A percentile compares a stretch with the other conserved stretches of the same genome.
phyloP scores from a whole-genome alignment of 2,888 invertebrate species.

The Galerucella nymphaeae region DNA sequence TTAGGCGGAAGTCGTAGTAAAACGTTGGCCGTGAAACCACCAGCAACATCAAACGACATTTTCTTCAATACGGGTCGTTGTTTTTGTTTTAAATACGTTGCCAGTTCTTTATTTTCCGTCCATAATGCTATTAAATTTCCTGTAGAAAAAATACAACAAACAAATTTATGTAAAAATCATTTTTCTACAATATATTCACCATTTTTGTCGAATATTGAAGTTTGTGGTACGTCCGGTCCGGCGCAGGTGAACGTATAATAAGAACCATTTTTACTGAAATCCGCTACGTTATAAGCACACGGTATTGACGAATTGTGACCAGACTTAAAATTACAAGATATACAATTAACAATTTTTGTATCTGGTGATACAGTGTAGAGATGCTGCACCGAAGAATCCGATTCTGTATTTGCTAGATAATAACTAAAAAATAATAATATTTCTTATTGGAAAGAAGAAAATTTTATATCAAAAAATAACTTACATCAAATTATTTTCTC shows the following conservation, averaged over 20 bases:
- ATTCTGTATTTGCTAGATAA: constrained; percentile 83
- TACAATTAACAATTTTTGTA: constrained; percentile 71
- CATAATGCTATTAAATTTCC: constrained; percentile 66
- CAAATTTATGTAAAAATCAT: neutral
- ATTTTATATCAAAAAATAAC: too few relatives aligned
- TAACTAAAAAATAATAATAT: constrained; percentile 74
- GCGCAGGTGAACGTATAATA: constrained; percentile 81
- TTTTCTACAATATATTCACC: constrained; percentile 39
- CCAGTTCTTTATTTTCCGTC: constrained; percentile 75
- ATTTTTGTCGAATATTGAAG: constrained; percentile 71
- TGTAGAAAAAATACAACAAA: neutral
- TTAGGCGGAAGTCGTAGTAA: constrained; percentile 79
- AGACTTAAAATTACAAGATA: constrained; percentile 78
- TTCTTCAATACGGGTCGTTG: constrained; percentile 71
- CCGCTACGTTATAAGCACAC: constrained; percentile 77
- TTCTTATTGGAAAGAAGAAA: too few relatives aligned
- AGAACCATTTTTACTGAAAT: constrained; percentile 74
- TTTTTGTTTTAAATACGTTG: constrained; percentile 65
- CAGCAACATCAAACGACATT: constrained; percentile 72
- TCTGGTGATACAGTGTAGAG: constrained; percentile 77
- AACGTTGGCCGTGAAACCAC: constrained; percentile 79
- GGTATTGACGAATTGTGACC: constrained; percentile 64
- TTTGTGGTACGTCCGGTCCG: constrained; percentile 86
- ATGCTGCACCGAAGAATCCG: constrained; percentile 83
- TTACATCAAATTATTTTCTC: constrained; percentile 73